Base-by-base conservation (phyloP, 2,888 invertebrate genomes). In the Tolmerus cingulatus region DNA sequence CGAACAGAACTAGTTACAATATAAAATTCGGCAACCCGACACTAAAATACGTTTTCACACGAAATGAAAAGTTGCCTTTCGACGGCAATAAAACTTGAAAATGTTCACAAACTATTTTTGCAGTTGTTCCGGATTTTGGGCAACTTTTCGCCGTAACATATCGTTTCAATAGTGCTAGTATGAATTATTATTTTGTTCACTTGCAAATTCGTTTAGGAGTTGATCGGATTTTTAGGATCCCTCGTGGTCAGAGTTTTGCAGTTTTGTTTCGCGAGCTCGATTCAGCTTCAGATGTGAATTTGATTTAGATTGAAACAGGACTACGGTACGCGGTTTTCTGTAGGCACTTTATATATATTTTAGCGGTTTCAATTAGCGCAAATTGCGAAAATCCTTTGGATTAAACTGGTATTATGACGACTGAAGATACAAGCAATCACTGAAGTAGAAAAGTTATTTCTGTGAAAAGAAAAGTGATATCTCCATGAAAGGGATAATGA, bases 331-430 rank as follows among this genome's bases (percentile, higher is more conserved):
- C 34, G 57, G 23, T 40, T 23, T 82, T 8, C 12, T 12, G 66
- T 7, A 19, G 19, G 14, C 79, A 66, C 43, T 84, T 84, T 84
- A 84, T 84, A 84, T 84, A 57, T 84, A 57, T 34, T 79, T 34
- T 40, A 66, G 40, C 30, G 34, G 40, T 86, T 88, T 88, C 88
- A 88, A 87, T 88, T 88, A 86, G 46, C 76, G 86, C 27, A 88
- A 88, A 88, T 88, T 86, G 82, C 81, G 37, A 37, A 86, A 87
- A 87, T 88, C 88, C 86, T 34, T 86, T 55, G 86, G 86, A 88
- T 88, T 88, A 88, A 19, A 9, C 8, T 4, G 27, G 37, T 40
- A 55, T 66, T 55, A 51, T 37, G 82, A 23, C 23, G 23, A 34
- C 66, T 66, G 40, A 46, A 37, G 43, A 34, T 27, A 46, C 27